These are phyloP conservation scores for Parapsyche elsis DNA, from an alignment of 1,140 invertebrate genomes.

Conservation along the genomic window DNA sequence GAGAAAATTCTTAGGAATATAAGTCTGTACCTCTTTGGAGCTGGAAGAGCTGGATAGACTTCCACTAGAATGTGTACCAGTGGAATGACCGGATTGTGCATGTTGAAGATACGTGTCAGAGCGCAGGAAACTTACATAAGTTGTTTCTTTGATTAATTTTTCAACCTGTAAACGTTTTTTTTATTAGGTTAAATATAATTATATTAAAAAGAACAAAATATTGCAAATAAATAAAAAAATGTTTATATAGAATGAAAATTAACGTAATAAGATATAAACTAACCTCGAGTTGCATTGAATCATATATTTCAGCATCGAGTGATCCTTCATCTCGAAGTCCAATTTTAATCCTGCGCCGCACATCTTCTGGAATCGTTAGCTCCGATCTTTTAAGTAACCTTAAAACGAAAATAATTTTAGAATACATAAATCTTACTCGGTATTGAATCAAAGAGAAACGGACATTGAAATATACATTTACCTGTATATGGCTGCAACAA, in stretches of 20 bases:
- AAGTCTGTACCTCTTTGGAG: slow-evolving; percentile 55
- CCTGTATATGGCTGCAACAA: slow-evolving; percentile 87
- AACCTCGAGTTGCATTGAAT: slow-evolving; percentile 70
- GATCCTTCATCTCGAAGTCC: slow-evolving; percentile 72
- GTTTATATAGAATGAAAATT: not conserved
- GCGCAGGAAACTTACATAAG: slow-evolving; percentile 90
- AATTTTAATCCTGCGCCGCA: slow-evolving; percentile 75
- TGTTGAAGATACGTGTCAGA: slow-evolving; percentile 92
- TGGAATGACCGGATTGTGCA: slow-evolving; percentile 76
- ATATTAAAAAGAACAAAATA: slow-evolving; percentile 24
- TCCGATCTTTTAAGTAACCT: slow-evolving; percentile 86
- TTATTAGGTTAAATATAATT: slow-evolving; percentile 24
- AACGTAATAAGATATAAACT: slow-evolving; percentile 17
- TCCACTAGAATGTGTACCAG: slow-evolving; percentile 58
- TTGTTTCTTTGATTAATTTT: slow-evolving; percentile 82
- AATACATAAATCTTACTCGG: no score
- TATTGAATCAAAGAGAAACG: no score
- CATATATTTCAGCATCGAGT: slow-evolving; percentile 70
- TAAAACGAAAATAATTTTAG: slow-evolving; percentile 56
- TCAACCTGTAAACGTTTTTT: slow-evolving; percentile 73
- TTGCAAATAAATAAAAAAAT: slow-evolving; percentile 18
- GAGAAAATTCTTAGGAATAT: not conserved
- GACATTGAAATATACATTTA: slow-evolving; percentile 56
- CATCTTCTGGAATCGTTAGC: slow-evolving; percentile 83
- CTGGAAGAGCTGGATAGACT: slow-evolving; percentile 57